Evolutionary conservation across 2,113 vertebrate genomes (phyloP).

Genomic region (Calcarius ornatus): DNA sequence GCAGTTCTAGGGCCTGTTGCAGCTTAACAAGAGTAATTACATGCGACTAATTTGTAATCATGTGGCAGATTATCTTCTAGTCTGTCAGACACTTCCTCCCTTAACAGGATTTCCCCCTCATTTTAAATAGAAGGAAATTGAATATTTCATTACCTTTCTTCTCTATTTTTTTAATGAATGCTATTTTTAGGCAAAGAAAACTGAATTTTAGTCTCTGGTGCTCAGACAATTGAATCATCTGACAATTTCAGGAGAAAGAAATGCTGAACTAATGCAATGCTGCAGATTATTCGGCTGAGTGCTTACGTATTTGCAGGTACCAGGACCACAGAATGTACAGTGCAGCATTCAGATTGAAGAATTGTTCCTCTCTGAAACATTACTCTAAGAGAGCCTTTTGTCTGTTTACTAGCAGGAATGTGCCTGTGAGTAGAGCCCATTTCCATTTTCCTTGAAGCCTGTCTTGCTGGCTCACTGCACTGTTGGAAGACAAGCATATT

Average conservation of each 20-base stretch:
- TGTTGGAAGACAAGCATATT: neutral
- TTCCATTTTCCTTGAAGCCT: neutral
- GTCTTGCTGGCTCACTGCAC: neutral
- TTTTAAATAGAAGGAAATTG: neutral
- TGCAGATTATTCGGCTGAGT: neutral
- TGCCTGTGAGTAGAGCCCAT: neutral
- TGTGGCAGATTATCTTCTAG: neutral
- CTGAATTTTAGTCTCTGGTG: slow-evolving; percentile 1
- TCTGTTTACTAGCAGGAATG: neutral
- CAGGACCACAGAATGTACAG: neutral
- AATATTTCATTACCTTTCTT: neutral
- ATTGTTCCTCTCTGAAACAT: neutral
- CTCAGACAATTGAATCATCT: slow-evolving; percentile 34
- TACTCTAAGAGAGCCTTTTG: neutral
- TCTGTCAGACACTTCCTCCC: neutral
- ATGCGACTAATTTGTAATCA: neutral
- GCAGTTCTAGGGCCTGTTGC: neutral
- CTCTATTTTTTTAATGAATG: neutral
- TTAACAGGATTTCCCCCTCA: neutral
- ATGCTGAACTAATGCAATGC: neutral
- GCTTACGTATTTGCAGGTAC: neutral
- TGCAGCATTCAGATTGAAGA: neutral
- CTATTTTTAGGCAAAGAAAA: slow-evolving; percentile 45
- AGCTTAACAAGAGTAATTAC: neutral
- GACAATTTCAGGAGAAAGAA: slow-evolving; percentile 20